Percentiles rank a stretch among this genome's conserved stretches.
Conservation (phyloP, 2,797 vertebrate species). For the Siniperca obscura region DNA sequence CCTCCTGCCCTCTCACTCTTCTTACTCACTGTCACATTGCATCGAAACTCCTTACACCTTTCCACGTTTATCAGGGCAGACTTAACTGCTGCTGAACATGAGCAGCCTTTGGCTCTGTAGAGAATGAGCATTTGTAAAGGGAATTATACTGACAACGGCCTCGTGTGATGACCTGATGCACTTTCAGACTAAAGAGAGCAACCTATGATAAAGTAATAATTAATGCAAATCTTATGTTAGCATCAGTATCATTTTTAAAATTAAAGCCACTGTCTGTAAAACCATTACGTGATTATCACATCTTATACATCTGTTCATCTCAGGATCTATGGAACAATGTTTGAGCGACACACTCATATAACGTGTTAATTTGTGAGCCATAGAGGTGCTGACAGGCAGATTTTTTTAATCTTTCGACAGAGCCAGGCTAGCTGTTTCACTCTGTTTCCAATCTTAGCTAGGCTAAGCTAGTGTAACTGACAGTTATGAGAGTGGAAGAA, state of each 20-base stretch:
- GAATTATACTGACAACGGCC: background rate
- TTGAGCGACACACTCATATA: background rate
- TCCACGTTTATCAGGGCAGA: slow-evolving; percentile 5
- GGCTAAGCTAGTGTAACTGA: background rate
- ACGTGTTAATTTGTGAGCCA: background rate
- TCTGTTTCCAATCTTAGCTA: too few species aligned
- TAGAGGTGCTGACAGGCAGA: background rate
- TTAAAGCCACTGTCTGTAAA: background rate
- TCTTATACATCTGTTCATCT: background rate
- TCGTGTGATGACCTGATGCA: background rate
- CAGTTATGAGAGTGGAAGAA: background rate
- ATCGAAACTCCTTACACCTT: slow-evolving; percentile 2
- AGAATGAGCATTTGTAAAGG: background rate
- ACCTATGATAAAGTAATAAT: background rate
- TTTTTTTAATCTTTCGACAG: background rate
- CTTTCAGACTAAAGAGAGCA: slow-evolving; percentile 12
- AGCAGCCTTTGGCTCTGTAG: background rate
- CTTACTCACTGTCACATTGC: slow-evolving; percentile 3
- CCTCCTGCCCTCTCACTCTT: slow-evolving; percentile 14
- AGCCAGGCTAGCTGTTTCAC: too few species aligned
- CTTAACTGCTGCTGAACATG: slow-evolving; percentile 1
- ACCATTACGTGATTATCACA: background rate
- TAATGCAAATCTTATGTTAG: too few species aligned
- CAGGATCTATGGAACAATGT: background rate
- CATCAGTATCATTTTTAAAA: too few species aligned